Base-by-base conservation (phyloP, 53 echinoderm and acorn worm species). In the Mesocentrotus franciscanus region DNA sequence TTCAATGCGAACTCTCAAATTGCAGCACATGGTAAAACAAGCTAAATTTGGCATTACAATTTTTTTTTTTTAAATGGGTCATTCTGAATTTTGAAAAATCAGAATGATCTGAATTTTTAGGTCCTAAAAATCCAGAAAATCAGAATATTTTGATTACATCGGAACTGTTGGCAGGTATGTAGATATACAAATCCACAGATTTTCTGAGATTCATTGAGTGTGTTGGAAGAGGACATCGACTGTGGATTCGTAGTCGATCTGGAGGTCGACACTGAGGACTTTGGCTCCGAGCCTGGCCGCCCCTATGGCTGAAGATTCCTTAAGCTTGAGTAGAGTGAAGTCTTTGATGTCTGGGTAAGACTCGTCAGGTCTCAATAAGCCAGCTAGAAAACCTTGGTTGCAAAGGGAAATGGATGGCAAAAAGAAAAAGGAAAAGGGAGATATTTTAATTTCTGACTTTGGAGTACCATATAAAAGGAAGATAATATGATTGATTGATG, bases 211-310 rank as follows among this genome's bases (percentile, higher is more conserved):
- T 90, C n/a, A 79, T 34, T 79, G 34, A 1, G 22, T 61, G 60
- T 94, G 94, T 61, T 94, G 81, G 61, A 95, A 99, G 83, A 99
- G 97, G 24, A 95, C 96, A 90, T 98, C 95, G 22, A 97, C 96
- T 15, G 96, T 98, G 62, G 96, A 95, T 62, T 97, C 95, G 89
- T 96, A 97, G 93, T 99, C 95, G 5, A 99, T 60, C 0, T 96
- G 97, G 27, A 99, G 95, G 61, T 96, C 95, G 57, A 64, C 91
- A 17, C 96, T 93, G 75, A 96, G 91, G 15, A 95, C 96, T 61
- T 95, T 71, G 62, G 99, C 99, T 34, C 99, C 99, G 1, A 99
- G 97, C 36, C 98, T 85, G 2, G 99, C 99, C 24, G 99, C 99
- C 4, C 99, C 99, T 32, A 98, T 85, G 24, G 99, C 99, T 0